phyloP scores from a whole-genome alignment of 2,888 invertebrate species.

The Parascotia fuliginaria region DNA sequence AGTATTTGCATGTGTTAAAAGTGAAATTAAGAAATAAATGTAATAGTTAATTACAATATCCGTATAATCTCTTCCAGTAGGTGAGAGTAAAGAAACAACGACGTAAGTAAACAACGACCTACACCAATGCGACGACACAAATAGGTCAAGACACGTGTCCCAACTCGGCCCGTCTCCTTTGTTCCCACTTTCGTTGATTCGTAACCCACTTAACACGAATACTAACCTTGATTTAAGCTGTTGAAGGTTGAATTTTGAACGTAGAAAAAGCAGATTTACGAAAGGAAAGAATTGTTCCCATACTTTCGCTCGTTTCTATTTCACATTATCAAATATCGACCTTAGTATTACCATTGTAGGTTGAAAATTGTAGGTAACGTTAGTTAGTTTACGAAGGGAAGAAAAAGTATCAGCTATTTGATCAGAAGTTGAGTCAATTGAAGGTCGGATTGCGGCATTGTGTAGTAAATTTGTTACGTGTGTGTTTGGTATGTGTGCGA shows the following conservation, averaged over 20 bases:
- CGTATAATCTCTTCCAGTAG: conserved; percentile 12
- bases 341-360: background rate
- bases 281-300: conserved; percentile 11
- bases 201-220: conserved; percentile 21
- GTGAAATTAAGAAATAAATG: too few species aligned
- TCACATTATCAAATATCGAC: conserved; percentile 3
- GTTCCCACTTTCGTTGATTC: conserved; percentile 47
- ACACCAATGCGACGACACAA: conserved; percentile 62
- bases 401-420: conserved; percentile 49
- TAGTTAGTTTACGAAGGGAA: conserved; percentile 16
- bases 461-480: conserved; percentile 17
- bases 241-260: conserved; percentile 17
- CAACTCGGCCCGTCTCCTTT: conserved; percentile 51
- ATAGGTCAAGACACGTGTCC: conserved; percentile 67
- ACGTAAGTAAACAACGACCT: conserved; percentile 54
- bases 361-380: background rate
- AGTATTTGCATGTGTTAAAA: too few species aligned
- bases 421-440: conserved; percentile 41
- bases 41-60: too few species aligned
- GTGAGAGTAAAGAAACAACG: conserved; percentile 44
- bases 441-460: conserved; percentile 36
- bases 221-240: conserved; percentile 14
- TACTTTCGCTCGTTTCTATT: conserved; percentile 7
- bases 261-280: background rate
- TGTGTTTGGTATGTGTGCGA: background rate